Evolutionary conservation across 2,888 invertebrate genomes (phyloP).

Genomic region (Machimus rusticus): DNA sequence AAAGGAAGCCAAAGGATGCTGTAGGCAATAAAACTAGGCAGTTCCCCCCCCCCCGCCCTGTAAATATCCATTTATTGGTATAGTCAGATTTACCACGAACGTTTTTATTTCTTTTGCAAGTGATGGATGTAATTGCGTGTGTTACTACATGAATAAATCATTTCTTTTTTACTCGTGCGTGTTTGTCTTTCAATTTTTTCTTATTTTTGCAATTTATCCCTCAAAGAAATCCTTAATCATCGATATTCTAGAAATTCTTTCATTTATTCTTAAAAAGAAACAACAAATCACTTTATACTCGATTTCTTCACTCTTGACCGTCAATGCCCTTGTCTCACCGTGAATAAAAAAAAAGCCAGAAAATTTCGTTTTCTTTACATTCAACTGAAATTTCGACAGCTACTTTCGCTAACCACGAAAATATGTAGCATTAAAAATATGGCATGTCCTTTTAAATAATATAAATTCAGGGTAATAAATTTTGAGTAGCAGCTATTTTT

Average conservation of each 20-base stretch:
- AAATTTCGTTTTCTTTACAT: too few species aligned
- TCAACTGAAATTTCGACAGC: too few species aligned
- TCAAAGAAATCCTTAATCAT: not conserved
- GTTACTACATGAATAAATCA: constrained; percentile 31
- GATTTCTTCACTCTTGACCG: too few species aligned
- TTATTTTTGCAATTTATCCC: not conserved
- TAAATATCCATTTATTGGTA: constrained; percentile 9
- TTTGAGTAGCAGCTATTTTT: too few species aligned
- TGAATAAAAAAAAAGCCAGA: too few species aligned
- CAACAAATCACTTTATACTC: too few species aligned
- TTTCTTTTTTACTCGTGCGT: constrained; percentile 23
- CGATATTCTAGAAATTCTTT: not conserved
- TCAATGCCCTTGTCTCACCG: too few species aligned
- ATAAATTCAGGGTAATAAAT: too few species aligned
- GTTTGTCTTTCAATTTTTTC: not conserved
- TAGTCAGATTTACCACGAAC: not conserved
- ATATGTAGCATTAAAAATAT: too few species aligned
- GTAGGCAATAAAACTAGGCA: not conserved
- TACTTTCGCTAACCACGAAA: too few species aligned
- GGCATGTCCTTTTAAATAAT: too few species aligned
- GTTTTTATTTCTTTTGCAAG: constrained; percentile 28
- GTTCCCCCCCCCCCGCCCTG: not conserved
- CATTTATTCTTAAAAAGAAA: not conserved
- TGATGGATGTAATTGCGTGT: constrained; percentile 23
- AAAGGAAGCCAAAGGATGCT: not conserved